Conservation (phyloP, 2,797 vertebrate species). For the Pachyuromys duprasi region DNA sequence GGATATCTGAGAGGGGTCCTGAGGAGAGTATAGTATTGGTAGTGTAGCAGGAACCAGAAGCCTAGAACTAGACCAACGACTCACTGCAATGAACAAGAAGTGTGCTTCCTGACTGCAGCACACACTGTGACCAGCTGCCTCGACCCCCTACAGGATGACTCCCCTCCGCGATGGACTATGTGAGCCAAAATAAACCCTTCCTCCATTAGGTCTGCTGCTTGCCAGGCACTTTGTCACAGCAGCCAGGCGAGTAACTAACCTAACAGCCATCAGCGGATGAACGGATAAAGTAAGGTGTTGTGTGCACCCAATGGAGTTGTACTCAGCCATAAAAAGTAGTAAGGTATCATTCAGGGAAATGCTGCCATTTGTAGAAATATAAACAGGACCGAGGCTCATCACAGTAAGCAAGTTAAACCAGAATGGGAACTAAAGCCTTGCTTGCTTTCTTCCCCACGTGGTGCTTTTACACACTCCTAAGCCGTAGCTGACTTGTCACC, state of each 20-base stretch:
- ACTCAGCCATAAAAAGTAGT: background rate
- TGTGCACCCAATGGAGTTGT: background rate
- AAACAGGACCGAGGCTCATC: background rate
- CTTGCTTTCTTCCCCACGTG: background rate
- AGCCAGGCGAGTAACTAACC: background rate
- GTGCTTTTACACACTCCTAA: background rate
- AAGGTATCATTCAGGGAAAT: background rate
- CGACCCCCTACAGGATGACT: background rate
- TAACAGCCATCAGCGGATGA: background rate
- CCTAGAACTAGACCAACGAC: too few species aligned
- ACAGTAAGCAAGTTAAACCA: background rate
- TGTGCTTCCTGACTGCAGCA: background rate
- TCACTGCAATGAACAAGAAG: too few species aligned
- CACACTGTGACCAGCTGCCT: background rate
- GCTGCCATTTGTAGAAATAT: background rate
- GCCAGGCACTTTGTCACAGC: background rate
- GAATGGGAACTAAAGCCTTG: background rate
- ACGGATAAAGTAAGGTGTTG: background rate
- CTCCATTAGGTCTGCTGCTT: background rate
- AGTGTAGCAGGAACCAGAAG: too few species aligned
- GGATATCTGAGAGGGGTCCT: too few species aligned
- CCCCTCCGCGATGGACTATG: background rate
- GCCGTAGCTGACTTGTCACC: background rate
- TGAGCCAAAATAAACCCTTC: background rate
- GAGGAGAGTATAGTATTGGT: too few species aligned